Conservation (phyloP, 2,888 invertebrate species). For the Crocallis elinguaria region DNA sequence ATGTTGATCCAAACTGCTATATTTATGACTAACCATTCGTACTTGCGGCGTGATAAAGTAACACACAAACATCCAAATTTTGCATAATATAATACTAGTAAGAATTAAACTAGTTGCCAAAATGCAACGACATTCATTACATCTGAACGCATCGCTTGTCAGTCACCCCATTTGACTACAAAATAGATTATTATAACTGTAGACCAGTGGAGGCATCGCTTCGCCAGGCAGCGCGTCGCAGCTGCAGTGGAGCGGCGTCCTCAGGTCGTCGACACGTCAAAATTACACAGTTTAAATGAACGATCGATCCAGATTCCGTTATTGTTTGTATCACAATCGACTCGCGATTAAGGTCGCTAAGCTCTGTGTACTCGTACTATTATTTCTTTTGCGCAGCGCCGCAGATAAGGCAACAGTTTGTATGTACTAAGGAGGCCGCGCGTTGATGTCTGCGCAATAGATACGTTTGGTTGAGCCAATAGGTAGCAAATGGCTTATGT, state of each 20-base stretch:
- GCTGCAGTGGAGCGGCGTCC: background rate
- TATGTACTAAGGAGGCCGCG: background rate
- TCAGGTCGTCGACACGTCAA: conserved; percentile 59
- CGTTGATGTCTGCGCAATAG: conserved; percentile 1
- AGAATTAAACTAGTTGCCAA: too few species aligned
- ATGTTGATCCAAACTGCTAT: too few species aligned
- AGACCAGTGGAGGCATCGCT: too few species aligned
- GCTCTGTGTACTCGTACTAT: conserved; percentile 6
- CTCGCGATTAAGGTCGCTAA: conserved; percentile 47
- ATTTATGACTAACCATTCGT: too few species aligned
- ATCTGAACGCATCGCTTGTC: too few species aligned
- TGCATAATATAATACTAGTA: too few species aligned
- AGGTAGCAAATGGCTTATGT: background rate
- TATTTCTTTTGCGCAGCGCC: conserved; percentile 6
- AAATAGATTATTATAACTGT: too few species aligned
- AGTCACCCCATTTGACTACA: too few species aligned
- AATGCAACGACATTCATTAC: too few species aligned
- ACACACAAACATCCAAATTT: too few species aligned
- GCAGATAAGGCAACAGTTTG: conserved; percentile 14
- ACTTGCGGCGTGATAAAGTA: too few species aligned
- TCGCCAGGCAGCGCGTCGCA: conserved; percentile 5
- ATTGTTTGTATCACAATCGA: conserved; percentile 61
- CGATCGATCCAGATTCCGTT: conserved; percentile 64
- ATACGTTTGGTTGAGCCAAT: conserved; percentile 4
- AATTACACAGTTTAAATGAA: conserved; percentile 60